A percentile compares a stretch with the other conserved stretches of the same genome.
Evolutionary conservation across 1,140 invertebrate species (phyloP).

Genomic region (Temnothorax longispinosus): DNA sequence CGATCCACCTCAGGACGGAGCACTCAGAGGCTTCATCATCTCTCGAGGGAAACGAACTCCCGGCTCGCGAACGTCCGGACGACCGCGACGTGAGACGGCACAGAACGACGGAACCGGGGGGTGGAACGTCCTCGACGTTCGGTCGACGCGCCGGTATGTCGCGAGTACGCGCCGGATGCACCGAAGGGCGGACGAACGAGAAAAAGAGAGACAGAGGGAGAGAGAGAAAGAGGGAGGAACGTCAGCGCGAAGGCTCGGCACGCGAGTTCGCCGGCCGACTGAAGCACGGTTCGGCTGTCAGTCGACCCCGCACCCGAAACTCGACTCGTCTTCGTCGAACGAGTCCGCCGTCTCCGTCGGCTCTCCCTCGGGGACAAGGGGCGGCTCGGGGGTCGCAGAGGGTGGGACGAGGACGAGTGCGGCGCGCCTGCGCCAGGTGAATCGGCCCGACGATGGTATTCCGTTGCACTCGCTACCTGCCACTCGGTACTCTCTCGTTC

Average conservation of each 20-base stretch:
- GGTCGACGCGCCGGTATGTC: conserved; percentile 2
- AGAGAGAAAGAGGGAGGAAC: conserved; percentile 41
- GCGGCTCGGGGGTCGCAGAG: conserved; percentile 45
- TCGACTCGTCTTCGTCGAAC: conserved; percentile 78
- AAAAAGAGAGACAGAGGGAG: conserved; percentile 23
- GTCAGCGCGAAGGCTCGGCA: conserved; percentile 81
- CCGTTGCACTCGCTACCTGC: conserved; percentile 65
- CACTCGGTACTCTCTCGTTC: conserved; percentile 55
- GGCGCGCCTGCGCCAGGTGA: conserved; percentile 73
- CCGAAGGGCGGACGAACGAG: conserved; percentile 17
- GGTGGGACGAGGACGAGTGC: conserved; percentile 20
- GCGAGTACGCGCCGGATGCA: not conserved
- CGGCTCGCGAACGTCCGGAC: not conserved
- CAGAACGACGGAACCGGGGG: not conserved
- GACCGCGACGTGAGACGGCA: not conserved
- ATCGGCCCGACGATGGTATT: conserved; percentile 66
- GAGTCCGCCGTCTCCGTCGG: conserved; percentile 77
- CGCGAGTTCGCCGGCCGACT: conserved; percentile 86
- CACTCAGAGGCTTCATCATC: conserved; percentile 3
- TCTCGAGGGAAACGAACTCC: not conserved
- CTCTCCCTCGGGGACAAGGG: conserved; percentile 64
- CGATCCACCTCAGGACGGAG: conserved; percentile 1
- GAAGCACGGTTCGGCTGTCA: conserved; percentile 77
- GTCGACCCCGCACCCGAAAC: conserved; percentile 76
- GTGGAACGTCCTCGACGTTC: conserved; percentile 2